phyloP scores from a whole-genome alignment of 2,888 invertebrate species.

The Hemicrepidius hirtus region DNA sequence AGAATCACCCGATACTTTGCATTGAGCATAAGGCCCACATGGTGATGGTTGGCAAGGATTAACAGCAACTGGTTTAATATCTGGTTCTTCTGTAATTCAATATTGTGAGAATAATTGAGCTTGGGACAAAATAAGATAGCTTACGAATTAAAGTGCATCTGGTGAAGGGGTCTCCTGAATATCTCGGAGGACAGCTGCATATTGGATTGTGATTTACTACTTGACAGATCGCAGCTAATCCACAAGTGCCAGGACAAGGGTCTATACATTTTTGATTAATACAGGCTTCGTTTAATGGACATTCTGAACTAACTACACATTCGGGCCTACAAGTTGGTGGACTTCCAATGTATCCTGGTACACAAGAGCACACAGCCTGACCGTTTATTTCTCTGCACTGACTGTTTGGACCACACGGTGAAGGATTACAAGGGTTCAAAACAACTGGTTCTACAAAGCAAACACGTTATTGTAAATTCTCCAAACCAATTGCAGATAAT shows the following conservation, averaged over 20 bases:
- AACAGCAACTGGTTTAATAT: slow-evolving; percentile 53
- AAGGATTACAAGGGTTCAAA: slow-evolving; percentile 80
- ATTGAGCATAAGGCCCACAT: slow-evolving; percentile 86
- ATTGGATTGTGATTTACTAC: slow-evolving; percentile 85
- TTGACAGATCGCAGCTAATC: slow-evolving; percentile 77
- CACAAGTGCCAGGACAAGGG: slow-evolving; percentile 75
- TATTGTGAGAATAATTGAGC: neutral
- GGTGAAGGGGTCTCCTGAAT: slow-evolving; percentile 82
- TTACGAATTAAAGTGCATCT: slow-evolving; percentile 71
- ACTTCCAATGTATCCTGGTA: slow-evolving; percentile 72
- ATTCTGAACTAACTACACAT: slow-evolving; percentile 73
- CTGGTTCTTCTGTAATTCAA: slow-evolving; percentile 69
- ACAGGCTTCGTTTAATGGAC: slow-evolving; percentile 72
- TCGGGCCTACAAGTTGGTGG: slow-evolving; percentile 76
- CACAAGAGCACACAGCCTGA: slow-evolving; percentile 76
- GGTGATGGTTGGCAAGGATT: slow-evolving; percentile 84
- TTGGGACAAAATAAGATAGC: slow-evolving; percentile 38
- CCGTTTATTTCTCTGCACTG: slow-evolving; percentile 74
- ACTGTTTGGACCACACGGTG: slow-evolving; percentile 78
- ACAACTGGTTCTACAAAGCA: slow-evolving; percentile 51
- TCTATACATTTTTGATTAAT: slow-evolving; percentile 74
- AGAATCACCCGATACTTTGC: slow-evolving; percentile 77
- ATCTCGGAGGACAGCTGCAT: slow-evolving; percentile 80
- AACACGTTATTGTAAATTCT: too few species aligned
- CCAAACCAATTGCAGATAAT: neutral